Evolutionary conservation across 2,113 vertebrate genomes (phyloP).

Genomic region (Hippocampus abdominalis): DNA sequence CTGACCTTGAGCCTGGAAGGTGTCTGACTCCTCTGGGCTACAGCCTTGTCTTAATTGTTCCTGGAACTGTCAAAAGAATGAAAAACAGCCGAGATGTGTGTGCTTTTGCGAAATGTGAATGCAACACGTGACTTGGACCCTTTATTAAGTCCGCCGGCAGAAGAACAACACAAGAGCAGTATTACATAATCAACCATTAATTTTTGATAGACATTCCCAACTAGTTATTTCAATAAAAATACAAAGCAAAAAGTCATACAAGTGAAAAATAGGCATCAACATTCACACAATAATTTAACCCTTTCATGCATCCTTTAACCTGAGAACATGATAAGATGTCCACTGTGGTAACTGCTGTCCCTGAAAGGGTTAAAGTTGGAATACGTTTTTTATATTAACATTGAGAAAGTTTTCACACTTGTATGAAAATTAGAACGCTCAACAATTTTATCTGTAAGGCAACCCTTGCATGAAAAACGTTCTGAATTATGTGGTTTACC

Average conservation of each 20-base stretch:
- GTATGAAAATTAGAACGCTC: too few relatives aligned
- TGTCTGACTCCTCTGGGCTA: slow-evolving; percentile 70
- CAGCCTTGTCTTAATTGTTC: slow-evolving; percentile 69
- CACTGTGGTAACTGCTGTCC: too few relatives aligned
- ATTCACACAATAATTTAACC: neutral
- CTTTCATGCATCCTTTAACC: too few relatives aligned
- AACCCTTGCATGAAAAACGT: too few relatives aligned
- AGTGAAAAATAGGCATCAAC: neutral
- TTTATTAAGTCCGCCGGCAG: neutral
- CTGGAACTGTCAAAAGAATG: slow-evolving; percentile 59
- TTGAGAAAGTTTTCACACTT: too few relatives aligned
- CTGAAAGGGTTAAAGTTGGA: too few relatives aligned
- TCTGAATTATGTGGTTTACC: too few relatives aligned
- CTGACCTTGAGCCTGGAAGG: slow-evolving; percentile 70
- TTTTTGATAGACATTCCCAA: neutral
- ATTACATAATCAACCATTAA: neutral
- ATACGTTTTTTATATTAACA: too few relatives aligned
- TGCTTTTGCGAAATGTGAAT: neutral
- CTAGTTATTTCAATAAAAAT: neutral
- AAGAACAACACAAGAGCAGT: neutral
- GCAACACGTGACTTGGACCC: neutral
- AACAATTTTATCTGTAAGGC: too few relatives aligned
- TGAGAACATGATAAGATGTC: too few relatives aligned
- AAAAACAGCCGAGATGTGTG: neutral
- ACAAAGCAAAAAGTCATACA: too few relatives aligned